These are phyloP conservation scores for Drosophila nigromelanica DNA, from an alignment of 1,140 invertebrate genomes.

Conservation along the genomic window DNA sequence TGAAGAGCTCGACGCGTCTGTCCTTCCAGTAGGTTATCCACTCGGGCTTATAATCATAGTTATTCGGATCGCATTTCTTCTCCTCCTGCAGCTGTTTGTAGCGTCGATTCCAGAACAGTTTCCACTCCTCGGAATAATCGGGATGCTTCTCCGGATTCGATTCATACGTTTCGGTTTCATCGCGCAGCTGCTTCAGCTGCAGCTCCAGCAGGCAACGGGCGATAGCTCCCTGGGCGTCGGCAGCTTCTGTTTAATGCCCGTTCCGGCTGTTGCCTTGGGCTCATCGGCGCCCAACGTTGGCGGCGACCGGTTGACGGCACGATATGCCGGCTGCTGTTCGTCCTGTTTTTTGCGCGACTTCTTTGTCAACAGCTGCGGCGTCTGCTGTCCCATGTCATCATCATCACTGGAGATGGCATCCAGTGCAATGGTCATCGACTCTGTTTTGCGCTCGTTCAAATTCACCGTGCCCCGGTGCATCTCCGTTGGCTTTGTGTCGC, in stretches of 20 bases:
- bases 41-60: constrained; percentile 93
- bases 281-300: constrained; percentile 13
- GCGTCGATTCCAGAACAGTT: constrained; percentile 91
- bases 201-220: constrained; percentile 76
- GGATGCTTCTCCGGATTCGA: constrained; percentile 94
- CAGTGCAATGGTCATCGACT: constrained; percentile 49
- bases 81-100: constrained; percentile 91
- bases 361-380: constrained; percentile 1
- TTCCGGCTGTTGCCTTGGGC: neutral
- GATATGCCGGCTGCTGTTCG: constrained; percentile 52
- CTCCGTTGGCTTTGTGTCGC: constrained; percentile 19
- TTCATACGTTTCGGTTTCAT: constrained; percentile 89
- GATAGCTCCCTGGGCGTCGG: constrained; percentile 80
- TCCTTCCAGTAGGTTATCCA: constrained; percentile 94
- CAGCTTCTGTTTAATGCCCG: constrained; percentile 32
- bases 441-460: constrained; percentile 5
- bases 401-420: constrained; percentile 82
- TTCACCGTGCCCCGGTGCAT: constrained; percentile 10
- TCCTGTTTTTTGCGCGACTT: constrained; percentile 23
- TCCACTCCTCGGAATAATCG: constrained; percentile 93
- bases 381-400: constrained; percentile 21
- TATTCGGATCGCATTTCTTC: constrained; percentile 90
- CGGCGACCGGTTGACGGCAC: constrained; percentile 63
- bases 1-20: constrained; percentile 90
- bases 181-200: constrained; percentile 85